Evolutionary conservation across 23 tunicate genomes (phyloP), one percentile per base, ranked within the genome.

Genomic region (Phallusia fumigata): DNA sequence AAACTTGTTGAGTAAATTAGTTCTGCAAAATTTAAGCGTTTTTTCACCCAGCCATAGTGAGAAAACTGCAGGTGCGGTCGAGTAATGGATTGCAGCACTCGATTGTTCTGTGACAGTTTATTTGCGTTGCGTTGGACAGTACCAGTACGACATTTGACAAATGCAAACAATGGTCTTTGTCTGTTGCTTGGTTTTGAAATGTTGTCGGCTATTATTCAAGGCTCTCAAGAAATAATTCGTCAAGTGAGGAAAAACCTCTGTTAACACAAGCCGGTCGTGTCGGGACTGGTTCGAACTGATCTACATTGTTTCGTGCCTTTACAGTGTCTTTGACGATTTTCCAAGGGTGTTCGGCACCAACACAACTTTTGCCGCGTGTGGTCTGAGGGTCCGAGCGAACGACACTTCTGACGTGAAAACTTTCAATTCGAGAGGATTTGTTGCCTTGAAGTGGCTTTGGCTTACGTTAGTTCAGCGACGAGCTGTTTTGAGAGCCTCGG

Each of bases 401-500:
- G 69, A 58, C 69, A 58, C 69, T 58, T 58, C 69, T 58, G 69
- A 58, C 69, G 69, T 58, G 69, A 58, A 58, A 58, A 58, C 26
- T 16, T 21, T 58, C 69, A 1, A 58, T 58, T 58, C 69, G 16
- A 58, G 69, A 24, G 69, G 69, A 58, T 58, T 58, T 24, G 69
- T 24, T 21, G 69, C 69, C 69, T 58, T 58, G 69, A 58, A 58
- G 69, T 58, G 69, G 69, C 28, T 58, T 58, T 58, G 69, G 69
- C 69, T 58, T 58, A 58, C 69, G 69, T 58, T 58, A 58, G 69
- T 58, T 58, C 69, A 58, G 69, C 69, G 69, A 13, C 69, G 69
- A 58, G 69, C 69, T 22, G 69, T 24, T 21, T 22, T 58, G 69
- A 58, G 69, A 3, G 69, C 69, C 69, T 58, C 28, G 69, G 26